These are phyloP conservation scores for Petrolisthes manimaculis DNA, from an alignment of 2,888 invertebrate genomes.

Conservation along the genomic window DNA sequence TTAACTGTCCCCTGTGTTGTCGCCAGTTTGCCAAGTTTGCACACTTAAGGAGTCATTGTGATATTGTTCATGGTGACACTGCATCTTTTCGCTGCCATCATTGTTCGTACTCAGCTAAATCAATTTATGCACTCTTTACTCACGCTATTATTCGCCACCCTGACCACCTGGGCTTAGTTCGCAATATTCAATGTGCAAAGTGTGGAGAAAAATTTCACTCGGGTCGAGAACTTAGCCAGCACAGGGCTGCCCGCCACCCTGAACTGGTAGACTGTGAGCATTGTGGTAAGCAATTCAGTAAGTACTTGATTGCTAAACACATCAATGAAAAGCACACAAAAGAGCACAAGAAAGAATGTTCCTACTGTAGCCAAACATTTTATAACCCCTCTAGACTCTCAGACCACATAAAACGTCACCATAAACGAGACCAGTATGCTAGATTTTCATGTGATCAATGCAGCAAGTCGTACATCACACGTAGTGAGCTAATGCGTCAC, in stretches of 20 bases:
- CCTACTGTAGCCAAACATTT: conserved; percentile 43
- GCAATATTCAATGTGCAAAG: conserved; percentile 40
- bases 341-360: conserved; percentile 38
- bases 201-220: conserved; percentile 60
- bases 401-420: conserved; percentile 53
- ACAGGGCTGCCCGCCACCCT: conserved; percentile 41
- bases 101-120: conserved; percentile 40
- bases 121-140: conserved; percentile 50
- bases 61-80: conserved; percentile 41
- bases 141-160: conserved; percentile 53
- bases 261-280: conserved; percentile 41
- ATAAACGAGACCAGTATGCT: conserved; percentile 43
- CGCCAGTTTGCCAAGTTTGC: conserved; percentile 55
- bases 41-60: conserved; percentile 50
- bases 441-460: conserved; percentile 40
- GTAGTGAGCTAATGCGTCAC: conserved; percentile 41
- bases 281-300: conserved; percentile 47
- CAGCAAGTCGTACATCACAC: conserved; percentile 50
- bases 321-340: conserved; percentile 55
- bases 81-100: conserved; percentile 42
- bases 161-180: conserved; percentile 46
- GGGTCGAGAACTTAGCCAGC: conserved; percentile 47
- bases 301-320: conserved; percentile 42
- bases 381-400: conserved; percentile 34
- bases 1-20: conserved; percentile 48